Percentiles rank a stretch among this genome's conserved stretches.
phyloP scores from a whole-genome alignment of 2,113 vertebrate genomes.

The Phylloscopus whistleri region DNA sequence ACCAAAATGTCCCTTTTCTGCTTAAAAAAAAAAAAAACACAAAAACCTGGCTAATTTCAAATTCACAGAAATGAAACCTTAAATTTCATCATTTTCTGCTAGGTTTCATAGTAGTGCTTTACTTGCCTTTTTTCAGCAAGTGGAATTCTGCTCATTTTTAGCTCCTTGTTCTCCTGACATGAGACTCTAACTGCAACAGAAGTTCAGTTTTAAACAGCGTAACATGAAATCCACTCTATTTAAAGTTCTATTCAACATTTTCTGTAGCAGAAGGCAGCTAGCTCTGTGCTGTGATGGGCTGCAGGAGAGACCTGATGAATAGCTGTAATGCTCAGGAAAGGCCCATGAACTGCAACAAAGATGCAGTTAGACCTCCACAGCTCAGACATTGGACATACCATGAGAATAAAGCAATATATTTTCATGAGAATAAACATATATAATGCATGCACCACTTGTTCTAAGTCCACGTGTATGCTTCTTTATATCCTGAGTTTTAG shows the following conservation, averaged over 20 bases:
- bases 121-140: background rate
- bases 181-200: background rate
- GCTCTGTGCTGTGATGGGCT: background rate
- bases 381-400: background rate
- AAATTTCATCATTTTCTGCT: background rate
- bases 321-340: background rate
- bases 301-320: background rate
- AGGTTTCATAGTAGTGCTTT: background rate
- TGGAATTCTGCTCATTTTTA: background rate
- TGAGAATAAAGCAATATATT: background rate
- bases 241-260: background rate
- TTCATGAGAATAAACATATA: background rate
- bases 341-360: background rate
- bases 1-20: background rate
- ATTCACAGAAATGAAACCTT: background rate
- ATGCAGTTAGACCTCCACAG: background rate
- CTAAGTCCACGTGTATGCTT: background rate
- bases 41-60: background rate
- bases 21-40: background rate
- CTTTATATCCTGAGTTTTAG: background rate
- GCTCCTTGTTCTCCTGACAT: background rate
- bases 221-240: background rate
- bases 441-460: background rate
- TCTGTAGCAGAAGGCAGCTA: background rate
- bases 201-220: rapidly evolving